Percentiles rank a stretch among this genome's conserved stretches.
Evolutionary conservation across 2,113 vertebrate species (phyloP).

Genomic region (Austrofundulus limnaeus): DNA sequence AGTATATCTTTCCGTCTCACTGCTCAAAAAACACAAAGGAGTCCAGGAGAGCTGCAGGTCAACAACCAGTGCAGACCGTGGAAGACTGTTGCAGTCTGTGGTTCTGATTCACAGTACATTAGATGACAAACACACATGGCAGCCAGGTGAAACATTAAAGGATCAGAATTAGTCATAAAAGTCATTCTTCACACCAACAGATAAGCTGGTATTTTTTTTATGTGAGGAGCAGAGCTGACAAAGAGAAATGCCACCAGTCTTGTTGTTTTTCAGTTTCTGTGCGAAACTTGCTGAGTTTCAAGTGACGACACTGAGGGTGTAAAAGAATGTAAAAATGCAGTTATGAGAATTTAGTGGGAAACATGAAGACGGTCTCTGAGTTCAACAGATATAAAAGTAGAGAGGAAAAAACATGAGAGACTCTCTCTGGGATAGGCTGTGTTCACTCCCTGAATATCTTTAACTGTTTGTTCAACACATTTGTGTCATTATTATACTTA

Average conservation of each 20-base stretch:
- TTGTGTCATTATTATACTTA: too few relatives aligned
- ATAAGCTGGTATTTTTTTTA: too few relatives aligned
- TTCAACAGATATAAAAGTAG: not conserved
- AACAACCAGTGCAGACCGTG: not conserved
- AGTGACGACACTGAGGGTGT: not conserved
- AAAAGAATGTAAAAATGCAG: not conserved
- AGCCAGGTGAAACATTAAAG: not conserved
- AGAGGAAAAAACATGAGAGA: too few relatives aligned
- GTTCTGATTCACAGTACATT: not conserved
- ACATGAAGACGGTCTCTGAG: not conserved
- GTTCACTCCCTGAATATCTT: too few relatives aligned
- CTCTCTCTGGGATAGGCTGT: too few relatives aligned
- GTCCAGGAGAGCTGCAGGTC: not conserved
- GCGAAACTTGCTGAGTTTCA: slow-evolving; percentile 4
- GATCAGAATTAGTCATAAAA: not conserved
- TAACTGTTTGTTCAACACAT: too few relatives aligned
- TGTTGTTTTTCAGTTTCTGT: slow-evolving; percentile 13
- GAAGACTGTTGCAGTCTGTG: slow-evolving; percentile 1
- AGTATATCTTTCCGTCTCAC: slow-evolving; percentile 18
- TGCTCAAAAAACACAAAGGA: slow-evolving; percentile 31
- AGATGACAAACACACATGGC: not conserved
- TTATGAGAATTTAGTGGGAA: not conserved
- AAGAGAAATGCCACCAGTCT: too few relatives aligned
- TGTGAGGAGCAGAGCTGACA: too few relatives aligned
- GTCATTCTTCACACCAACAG: too few relatives aligned